A percentile compares a stretch with the other conserved stretches of the same genome.
These are phyloP conservation scores for Lepilemur ruficaudatus DNA, from an alignment of 2,797 vertebrate species.

Conservation along the genomic window DNA sequence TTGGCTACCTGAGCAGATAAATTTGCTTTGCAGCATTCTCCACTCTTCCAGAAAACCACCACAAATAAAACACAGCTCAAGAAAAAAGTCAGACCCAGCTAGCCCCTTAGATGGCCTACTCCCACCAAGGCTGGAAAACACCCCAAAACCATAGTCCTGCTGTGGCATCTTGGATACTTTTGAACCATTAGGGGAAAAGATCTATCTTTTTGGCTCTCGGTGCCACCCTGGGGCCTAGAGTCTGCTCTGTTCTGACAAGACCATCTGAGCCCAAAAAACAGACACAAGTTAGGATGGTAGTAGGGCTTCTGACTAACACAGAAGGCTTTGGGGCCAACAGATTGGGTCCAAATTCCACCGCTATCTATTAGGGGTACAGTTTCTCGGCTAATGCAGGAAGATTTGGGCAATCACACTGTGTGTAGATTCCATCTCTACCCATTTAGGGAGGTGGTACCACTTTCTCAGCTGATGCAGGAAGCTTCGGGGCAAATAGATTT, in stretches of 20 bases:
- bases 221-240: neutral
- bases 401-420: neutral
- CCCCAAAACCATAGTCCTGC: neutral
- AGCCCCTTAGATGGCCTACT: neutral
- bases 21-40: neutral
- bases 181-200: neutral
- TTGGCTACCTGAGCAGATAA: conserved; percentile 30
- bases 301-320: neutral
- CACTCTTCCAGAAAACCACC: neutral
- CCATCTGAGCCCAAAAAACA: neutral
- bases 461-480: neutral
- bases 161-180: neutral
- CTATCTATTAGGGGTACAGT: neutral
- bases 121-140: neutral
- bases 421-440: neutral
- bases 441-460: neutral
- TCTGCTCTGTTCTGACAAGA: neutral
- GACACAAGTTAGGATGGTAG: fast-evolving
- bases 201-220: neutral
- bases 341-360: neutral
- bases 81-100: neutral
- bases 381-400: neutral
- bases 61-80: neutral
- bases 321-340: neutral
- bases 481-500: neutral